Base-by-base conservation (phyloP, 2,797 vertebrate species). In the Sebastes miniatus region DNA sequence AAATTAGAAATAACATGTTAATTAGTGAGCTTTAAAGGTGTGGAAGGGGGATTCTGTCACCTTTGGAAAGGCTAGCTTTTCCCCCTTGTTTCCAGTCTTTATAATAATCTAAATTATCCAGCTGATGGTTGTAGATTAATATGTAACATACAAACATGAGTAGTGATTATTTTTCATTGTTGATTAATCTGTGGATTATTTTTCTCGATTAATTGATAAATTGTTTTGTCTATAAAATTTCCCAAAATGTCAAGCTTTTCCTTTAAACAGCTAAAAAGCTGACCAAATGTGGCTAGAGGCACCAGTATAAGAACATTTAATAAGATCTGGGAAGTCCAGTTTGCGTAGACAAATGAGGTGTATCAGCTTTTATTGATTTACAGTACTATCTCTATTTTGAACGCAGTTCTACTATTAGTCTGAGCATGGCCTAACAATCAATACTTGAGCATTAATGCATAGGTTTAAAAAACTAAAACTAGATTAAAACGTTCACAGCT, bases 1-100 rank as follows among this genome's bases (percentile, higher is more conserved):
- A 47, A 47, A 47, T 47, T 1, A 47, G 3, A 47, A 16, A 47
- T 47, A 47, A 18, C 0, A 0, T 47, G 16, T 47, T 47, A 18
- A 18, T 18, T 0, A 47, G 43, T 47, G 43, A 47, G 43, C 43
- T 47, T 47, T 7, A 39, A 39, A 39, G 13, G 5, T 39, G 12
- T 0, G 36, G 4, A 0, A 39, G 13, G 39, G 0, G 39, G 14
- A 43, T 43, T 43, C 0, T 43, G 13, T 43, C 16, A 43, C 14
- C 14, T 43, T 43, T 43, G 39, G 39, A 43, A 14, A 0, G 3
- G 43, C 43, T 47, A 18, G 3, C 43, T 18, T 47, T 39, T 0
- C 0, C 39, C 5, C 39, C 39, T 39, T 39, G 39, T 39, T 39
- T 39, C 39, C 39, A 39, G 39, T 39, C 39, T 39, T 39, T 39